A percentile compares a stretch with the other conserved stretches of the same genome.
Conservation (phyloP, 2,113 vertebrate species). For the Himantopus leucocephalus region DNA sequence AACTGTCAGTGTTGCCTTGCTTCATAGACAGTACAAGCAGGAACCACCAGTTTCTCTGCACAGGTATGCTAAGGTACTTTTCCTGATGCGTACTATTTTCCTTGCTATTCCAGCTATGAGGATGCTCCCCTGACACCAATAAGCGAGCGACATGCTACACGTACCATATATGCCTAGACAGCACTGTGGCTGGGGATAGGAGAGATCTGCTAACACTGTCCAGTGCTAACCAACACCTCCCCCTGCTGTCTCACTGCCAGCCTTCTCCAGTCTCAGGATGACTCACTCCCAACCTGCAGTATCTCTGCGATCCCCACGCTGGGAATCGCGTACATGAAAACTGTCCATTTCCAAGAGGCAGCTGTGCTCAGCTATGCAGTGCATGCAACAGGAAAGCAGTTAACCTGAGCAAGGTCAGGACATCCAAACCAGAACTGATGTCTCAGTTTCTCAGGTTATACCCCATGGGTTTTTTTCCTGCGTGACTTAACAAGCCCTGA, state of each 20-base stretch:
- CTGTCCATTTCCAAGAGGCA: neutral
- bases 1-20: neutral
- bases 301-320: neutral
- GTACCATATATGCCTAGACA: neutral
- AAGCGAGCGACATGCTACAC: neutral
- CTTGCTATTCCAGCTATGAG: neutral
- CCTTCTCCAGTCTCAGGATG: neutral
- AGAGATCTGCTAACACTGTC: neutral
- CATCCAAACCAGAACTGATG: neutral
- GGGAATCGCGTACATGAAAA: neutral
- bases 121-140: neutral
- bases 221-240: neutral
- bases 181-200: rapidly evolving
- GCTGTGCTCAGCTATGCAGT: neutral
- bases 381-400: neutral
- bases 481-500: neutral
- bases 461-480: neutral
- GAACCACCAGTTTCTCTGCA: neutral
- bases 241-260: neutral
- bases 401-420: neutral
- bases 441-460: neutral
- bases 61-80: neutral
- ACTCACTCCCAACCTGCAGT: neutral
- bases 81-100: neutral
- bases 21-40: neutral